These are phyloP conservation scores for Parasteatoda lunata DNA, from an alignment of 2,888 invertebrate species.

Conservation along the genomic window DNA sequence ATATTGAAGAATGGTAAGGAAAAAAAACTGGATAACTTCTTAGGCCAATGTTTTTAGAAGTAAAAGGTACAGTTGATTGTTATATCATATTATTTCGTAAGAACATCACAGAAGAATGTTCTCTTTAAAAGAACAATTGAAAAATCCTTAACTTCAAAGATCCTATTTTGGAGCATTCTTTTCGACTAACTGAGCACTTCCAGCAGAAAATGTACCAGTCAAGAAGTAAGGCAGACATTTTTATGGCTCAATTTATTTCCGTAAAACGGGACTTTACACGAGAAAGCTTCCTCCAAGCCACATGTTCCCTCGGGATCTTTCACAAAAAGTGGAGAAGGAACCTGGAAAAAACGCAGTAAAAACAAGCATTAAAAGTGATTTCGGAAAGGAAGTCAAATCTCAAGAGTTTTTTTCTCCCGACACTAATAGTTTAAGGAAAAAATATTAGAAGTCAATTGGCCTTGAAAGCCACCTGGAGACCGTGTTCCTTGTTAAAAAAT, in stretches of 20 bases:
- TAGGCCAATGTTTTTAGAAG: too few relatives aligned
- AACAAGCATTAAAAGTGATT: slow-evolving; percentile 51
- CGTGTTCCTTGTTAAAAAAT: slow-evolving; percentile 8
- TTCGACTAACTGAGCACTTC: slow-evolving; percentile 24
- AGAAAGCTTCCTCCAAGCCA: slow-evolving; percentile 13
- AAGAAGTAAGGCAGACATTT: slow-evolving; percentile 32
- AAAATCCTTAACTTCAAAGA: too few relatives aligned
- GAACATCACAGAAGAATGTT: too few relatives aligned
- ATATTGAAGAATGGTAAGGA: too few relatives aligned
- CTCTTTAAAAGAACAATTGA: too few relatives aligned
- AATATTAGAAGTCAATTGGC: slow-evolving; percentile 21
- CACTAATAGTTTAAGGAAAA: slow-evolving; percentile 26
- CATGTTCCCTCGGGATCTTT: slow-evolving; percentile 4
- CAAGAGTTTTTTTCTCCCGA: slow-evolving; percentile 26
- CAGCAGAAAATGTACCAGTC: slow-evolving; percentile 6
- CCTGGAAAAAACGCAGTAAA: slow-evolving; percentile 32
- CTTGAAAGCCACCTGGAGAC: slow-evolving; percentile 19
- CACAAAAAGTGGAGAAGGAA: slow-evolving; percentile 21
- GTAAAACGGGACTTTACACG: slow-evolving; percentile 25
- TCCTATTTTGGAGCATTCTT: neutral
- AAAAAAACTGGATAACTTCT: too few relatives aligned
- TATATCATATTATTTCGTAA: too few relatives aligned
- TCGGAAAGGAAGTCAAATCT: slow-evolving; percentile 13
- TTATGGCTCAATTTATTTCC: slow-evolving; percentile 42
- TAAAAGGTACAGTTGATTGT: too few relatives aligned